Evolutionary conservation across 2,797 vertebrate species (phyloP).

Genomic region (Carduelis carduelis): DNA sequence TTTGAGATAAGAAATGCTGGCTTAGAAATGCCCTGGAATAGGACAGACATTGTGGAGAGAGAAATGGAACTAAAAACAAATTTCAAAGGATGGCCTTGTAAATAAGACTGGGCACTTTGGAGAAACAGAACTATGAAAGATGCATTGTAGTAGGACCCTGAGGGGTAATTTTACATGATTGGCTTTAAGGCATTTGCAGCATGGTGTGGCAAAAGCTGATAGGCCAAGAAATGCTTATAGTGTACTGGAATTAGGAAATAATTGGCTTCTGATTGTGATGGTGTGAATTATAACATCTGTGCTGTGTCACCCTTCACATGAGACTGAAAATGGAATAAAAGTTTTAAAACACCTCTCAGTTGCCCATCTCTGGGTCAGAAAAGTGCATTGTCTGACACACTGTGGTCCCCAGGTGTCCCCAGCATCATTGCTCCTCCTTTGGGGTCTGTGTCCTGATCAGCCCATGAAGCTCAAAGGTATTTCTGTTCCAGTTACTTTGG

Average conservation of each 20-base stretch:
- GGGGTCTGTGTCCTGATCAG: neutral
- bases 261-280: neutral
- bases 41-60: neutral
- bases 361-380: neutral
- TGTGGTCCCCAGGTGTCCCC: fast-evolving
- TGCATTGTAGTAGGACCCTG: neutral
- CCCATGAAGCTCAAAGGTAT: neutral
- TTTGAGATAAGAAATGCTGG: neutral
- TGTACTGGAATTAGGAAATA: neutral
- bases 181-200: neutral
- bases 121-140: neutral
- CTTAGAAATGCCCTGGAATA: neutral
- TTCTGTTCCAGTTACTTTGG: neutral
- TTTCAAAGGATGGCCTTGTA: neutral
- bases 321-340: neutral
- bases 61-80: neutral
- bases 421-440: neutral
- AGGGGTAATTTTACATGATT: neutral
- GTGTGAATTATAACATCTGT: neutral
- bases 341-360: neutral
- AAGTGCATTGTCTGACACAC: neutral
- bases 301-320: neutral
- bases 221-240: neutral
- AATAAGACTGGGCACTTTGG: neutral
- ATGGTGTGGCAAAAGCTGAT: neutral